These are phyloP conservation scores for Lepus townsendii DNA, from an alignment of 2,797 vertebrate genomes.

Conservation along the genomic window DNA sequence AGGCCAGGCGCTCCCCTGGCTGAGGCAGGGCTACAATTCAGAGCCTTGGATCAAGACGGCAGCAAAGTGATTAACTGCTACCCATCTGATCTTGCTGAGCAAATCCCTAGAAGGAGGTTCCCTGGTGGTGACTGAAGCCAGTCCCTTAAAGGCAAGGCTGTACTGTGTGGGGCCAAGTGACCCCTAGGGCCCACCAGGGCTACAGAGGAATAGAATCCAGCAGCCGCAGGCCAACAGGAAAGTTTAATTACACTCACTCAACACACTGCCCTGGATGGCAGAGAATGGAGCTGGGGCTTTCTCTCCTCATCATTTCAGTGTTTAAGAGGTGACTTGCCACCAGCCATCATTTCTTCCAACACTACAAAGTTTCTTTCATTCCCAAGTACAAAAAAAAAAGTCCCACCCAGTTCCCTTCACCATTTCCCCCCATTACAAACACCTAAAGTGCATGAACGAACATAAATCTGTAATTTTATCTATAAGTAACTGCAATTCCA, in stretches of 20 bases:
- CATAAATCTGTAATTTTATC: conserved; percentile 63
- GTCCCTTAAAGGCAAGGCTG: background rate
- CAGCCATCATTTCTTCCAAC: background rate
- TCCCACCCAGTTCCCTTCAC: background rate
- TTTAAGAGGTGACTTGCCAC: conserved; percentile 31
- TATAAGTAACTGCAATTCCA: conserved; percentile 50
- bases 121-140: background rate
- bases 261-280: conserved; percentile 55
- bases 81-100: background rate
- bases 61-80: conserved; percentile 61
- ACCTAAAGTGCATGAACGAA: background rate
- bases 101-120: conserved; percentile 54
- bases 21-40: conserved; percentile 37
- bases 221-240: conserved; percentile 59
- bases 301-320: background rate
- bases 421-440: conserved; percentile 1
- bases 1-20: background rate
- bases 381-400: background rate
- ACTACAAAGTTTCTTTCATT: conserved; percentile 22
- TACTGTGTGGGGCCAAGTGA: background rate
- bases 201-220: fast-evolving
- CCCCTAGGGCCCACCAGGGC: conserved; percentile 34
- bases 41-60: conserved; percentile 43
- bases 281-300: background rate
- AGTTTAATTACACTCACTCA: conserved; percentile 70